A percentile compares a stretch with the other conserved stretches of the same genome.
Conservation (phyloP, 2,797 vertebrate species). For the Serranus cabrilla region DNA sequence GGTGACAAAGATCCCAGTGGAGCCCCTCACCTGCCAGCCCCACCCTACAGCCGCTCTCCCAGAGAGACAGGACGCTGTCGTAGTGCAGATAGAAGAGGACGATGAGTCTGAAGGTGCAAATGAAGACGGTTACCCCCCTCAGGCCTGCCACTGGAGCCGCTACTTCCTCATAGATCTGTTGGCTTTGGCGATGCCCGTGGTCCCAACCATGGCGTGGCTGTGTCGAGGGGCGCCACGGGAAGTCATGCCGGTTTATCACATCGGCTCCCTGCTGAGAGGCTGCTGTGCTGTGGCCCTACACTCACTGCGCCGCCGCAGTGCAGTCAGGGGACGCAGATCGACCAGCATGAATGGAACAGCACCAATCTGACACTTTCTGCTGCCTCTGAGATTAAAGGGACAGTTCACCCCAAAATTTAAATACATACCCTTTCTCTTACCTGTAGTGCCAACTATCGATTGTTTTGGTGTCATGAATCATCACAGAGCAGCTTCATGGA, state of each 20-base stretch:
- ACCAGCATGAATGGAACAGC: constrained; percentile 67
- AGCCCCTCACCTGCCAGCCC: constrained; percentile 77
- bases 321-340: constrained; percentile 61
- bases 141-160: constrained; percentile 94
- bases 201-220: constrained; percentile 97
- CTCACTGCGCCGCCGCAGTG: constrained; percentile 89
- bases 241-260: constrained; percentile 93
- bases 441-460: too few species aligned
- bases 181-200: constrained; percentile 92
- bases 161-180: constrained; percentile 96
- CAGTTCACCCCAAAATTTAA: too few species aligned
- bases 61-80: constrained; percentile 54
- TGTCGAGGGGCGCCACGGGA: constrained; percentile 89
- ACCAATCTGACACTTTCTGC: constrained; percentile 79
- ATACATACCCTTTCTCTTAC: too few species aligned
- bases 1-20: constrained; percentile 16
- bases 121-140: constrained; percentile 57
- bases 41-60: constrained; percentile 44
- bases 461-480: too few species aligned
- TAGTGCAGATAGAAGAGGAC: constrained; percentile 54
- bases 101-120: constrained; percentile 53
- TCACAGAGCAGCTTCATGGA: too few species aligned
- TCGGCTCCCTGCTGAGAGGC: constrained; percentile 94
- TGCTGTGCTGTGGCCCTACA: constrained; percentile 96
- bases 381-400: background rate